Evolutionary conservation across 2,797 vertebrate genomes (phyloP).

Genomic region (Masticophis lateralis): DNA sequence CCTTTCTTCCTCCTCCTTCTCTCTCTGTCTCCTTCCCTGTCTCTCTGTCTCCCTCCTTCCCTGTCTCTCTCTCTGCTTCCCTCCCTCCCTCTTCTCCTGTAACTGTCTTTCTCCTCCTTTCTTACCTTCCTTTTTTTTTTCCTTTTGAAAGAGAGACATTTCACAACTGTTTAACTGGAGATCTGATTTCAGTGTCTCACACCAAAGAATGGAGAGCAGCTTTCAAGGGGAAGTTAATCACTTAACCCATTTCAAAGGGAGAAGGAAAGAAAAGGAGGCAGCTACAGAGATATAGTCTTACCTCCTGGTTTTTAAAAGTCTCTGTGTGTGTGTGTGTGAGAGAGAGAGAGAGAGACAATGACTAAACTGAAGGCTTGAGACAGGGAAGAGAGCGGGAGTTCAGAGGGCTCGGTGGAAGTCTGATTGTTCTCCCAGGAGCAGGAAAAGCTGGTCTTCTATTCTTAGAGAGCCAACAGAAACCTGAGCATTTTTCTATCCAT

Average conservation of each 20-base stretch:
- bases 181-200: slow-evolving; percentile 58
- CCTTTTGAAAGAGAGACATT: slow-evolving; percentile 37
- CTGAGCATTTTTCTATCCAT: not conserved
- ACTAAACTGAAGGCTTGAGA: not conserved
- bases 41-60: too few relatives aligned
- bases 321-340: not conserved
- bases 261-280: not conserved
- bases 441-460: not conserved
- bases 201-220: slow-evolving; percentile 31
- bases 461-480: not conserved
- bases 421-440: not conserved
- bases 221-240: slow-evolving; percentile 48
- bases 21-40: too few relatives aligned
- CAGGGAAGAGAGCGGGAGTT: not conserved
- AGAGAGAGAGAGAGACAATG: slow-evolving; percentile 6
- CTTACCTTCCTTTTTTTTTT: too few relatives aligned
- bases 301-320: slow-evolving; percentile 34
- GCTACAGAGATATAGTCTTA: slow-evolving; percentile 45
- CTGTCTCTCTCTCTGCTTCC: not conserved
- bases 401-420: not conserved
- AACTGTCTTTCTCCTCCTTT: not conserved
- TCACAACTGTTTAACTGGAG: slow-evolving; percentile 54
- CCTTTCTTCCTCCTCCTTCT: too few relatives aligned
- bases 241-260: slow-evolving; percentile 41
- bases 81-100: too few relatives aligned